Evolutionary conservation across 2,797 vertebrate species (phyloP).

Genomic region (Oreonectes daqikongensis): DNA sequence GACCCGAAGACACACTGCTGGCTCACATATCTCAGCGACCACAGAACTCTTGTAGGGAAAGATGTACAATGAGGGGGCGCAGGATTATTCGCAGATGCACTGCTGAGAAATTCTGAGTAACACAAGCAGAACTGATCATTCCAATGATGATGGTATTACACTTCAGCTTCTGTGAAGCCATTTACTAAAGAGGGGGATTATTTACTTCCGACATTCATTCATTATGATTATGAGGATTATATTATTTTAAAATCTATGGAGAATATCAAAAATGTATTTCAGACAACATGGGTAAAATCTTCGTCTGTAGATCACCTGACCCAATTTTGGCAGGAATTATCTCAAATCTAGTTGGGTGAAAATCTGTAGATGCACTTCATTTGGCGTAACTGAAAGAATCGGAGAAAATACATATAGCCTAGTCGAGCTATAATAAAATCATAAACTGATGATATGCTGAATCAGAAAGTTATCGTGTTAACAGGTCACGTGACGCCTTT

Average conservation of each 20-base stretch:
- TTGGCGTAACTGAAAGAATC: not conserved
- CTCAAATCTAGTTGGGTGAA: not conserved
- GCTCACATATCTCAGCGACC: slow-evolving; percentile 17
- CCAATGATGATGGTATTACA: not conserved
- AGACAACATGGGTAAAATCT: not conserved
- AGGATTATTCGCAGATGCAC: slow-evolving; percentile 14
- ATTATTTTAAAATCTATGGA: not conserved
- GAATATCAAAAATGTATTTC: not conserved
- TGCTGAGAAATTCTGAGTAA: slow-evolving; percentile 33
- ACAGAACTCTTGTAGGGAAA: slow-evolving; percentile 19
- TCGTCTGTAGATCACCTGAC: no score
- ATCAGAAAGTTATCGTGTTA: not conserved
- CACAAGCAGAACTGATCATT: not conserved
- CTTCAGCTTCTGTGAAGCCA: no score
- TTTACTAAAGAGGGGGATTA: no score
- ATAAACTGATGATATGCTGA: no score
- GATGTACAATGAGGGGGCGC: not conserved
- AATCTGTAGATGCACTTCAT: not conserved
- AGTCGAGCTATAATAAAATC: not conserved
- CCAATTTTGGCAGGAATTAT: not conserved
- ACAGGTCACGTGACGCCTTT: not conserved
- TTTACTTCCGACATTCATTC: not conserved
- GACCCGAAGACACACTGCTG: not conserved
- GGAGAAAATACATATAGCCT: not conserved
- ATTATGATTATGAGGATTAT: not conserved